Base-by-base conservation (phyloP, 2,797 vertebrate species). In the Denticeps clupeoides region DNA sequence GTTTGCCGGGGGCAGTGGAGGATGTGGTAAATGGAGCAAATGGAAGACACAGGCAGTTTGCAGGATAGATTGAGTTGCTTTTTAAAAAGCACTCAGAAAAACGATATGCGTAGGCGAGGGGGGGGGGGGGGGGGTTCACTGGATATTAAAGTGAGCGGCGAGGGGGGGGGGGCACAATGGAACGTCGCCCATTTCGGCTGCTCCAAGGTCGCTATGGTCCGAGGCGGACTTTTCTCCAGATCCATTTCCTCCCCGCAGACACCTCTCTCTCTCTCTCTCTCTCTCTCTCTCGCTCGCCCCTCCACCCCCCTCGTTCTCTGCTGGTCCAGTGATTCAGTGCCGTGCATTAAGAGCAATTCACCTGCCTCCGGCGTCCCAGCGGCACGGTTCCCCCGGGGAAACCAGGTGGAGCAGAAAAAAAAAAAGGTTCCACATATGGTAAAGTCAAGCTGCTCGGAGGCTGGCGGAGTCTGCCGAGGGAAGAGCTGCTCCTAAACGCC, bases 311-410 rank as follows among this genome's bases (percentile, higher is more conserved):
- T 15, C 31, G 15, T 33, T 37, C 54, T 58, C 77, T 87, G 89
- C 90, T 91, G 93, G 91, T 89, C 92, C 85, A 84, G 88, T 96
- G 91, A 96, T 94, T 97, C 92, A 97, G 88, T 92, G 87, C 87
- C 88, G 88, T 89, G 90, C 89, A 92, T 96, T 95, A 95, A 93
- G 89, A 94, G 90, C 90, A 95, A 94, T 96, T 98, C 92, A 97
- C 91, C 93, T 97, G 92, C 90, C 89, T 93, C 86, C 82, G 80
- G 86, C 86, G 75, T 95, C 91, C 90, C 92, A 88, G 87, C 70
- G 87, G 92, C 86, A 84, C 75, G 26, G 60, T 59, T 83, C 80
- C 84, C 91, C 86, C 80, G 82, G 77, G 90, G 90, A 89, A 91
- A 86, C 53, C 87, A 93, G 90, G 89, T 90, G 89, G 86, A 90